phyloP scores from a whole-genome alignment of 2,113 vertebrate species.

The Malaclemys terrapin region DNA sequence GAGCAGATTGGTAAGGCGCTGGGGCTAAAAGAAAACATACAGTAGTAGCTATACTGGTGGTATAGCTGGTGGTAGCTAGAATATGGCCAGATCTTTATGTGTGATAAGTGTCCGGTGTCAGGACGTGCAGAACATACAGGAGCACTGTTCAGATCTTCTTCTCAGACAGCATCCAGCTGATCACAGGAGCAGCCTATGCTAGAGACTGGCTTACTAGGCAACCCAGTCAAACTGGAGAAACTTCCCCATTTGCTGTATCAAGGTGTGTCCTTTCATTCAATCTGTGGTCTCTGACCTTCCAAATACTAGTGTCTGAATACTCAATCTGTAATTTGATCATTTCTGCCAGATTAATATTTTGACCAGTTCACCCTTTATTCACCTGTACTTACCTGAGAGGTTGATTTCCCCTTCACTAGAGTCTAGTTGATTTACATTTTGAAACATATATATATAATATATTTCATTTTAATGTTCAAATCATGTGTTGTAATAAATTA shows the following conservation, averaged over 20 bases:
- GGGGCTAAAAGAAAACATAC: not conserved
- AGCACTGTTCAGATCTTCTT: not conserved
- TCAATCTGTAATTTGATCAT: not conserved
- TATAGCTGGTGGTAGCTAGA: too few relatives aligned
- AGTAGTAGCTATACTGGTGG: too few relatives aligned
- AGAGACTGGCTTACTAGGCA: not conserved
- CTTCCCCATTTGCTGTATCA: not conserved
- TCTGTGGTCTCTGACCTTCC: not conserved
- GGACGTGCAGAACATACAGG: not conserved
- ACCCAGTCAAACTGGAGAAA: not conserved
- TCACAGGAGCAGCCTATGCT: fast-evolving
- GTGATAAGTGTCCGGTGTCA: not conserved
- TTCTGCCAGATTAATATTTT: conserved; percentile 24
- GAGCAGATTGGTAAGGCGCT: not conserved
- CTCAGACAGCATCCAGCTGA: not conserved
- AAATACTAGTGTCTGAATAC: not conserved
- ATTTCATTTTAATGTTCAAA: not conserved
- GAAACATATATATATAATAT: not conserved
- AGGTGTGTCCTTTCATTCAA: not conserved
- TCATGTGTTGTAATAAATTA: not conserved
- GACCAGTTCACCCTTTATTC: not conserved
- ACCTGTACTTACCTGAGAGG: not conserved
- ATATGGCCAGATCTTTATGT: not conserved
- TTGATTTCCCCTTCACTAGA: not conserved
- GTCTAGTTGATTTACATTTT: conserved; percentile 14